phyloP scores from a whole-genome alignment of 2,797 vertebrate species.

The Anolis apletophallus region DNA sequence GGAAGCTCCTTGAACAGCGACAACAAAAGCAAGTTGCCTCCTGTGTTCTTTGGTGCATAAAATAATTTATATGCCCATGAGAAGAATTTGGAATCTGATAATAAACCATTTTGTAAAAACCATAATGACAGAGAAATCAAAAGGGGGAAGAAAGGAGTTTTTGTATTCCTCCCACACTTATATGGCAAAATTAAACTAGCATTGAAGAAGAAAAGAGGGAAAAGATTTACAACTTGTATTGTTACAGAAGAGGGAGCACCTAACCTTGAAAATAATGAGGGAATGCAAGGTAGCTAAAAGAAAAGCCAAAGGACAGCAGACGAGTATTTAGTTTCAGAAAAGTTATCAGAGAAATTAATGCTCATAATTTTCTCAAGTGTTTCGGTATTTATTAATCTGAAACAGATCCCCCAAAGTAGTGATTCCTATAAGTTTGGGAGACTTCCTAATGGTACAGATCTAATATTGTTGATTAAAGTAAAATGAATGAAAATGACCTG shows the following conservation, averaged over 20 bases:
- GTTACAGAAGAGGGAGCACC: background rate
- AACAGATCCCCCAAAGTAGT: background rate
- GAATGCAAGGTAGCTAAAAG: background rate
- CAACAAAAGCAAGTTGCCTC: background rate
- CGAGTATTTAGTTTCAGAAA: background rate
- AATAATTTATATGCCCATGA: background rate
- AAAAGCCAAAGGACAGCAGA: background rate
- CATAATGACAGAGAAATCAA: background rate
- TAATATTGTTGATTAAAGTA: background rate
- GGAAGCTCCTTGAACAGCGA: background rate
- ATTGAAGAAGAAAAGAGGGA: background rate
- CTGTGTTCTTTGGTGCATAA: background rate
- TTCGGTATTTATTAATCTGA: background rate
- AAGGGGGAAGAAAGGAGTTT: background rate
- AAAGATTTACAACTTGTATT: background rate
- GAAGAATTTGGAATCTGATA: background rate
- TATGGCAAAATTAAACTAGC: background rate
- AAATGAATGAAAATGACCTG: background rate
- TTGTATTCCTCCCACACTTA: background rate
- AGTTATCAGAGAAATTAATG: background rate
- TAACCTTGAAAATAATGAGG: background rate
- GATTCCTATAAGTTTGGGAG: background rate
- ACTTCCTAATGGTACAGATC: background rate
- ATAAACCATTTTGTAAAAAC: conserved; percentile 4
- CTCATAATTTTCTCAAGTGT: background rate